phyloP scores from a whole-genome alignment of 1,140 invertebrate genomes.

The Habropoda laboriosa region DNA sequence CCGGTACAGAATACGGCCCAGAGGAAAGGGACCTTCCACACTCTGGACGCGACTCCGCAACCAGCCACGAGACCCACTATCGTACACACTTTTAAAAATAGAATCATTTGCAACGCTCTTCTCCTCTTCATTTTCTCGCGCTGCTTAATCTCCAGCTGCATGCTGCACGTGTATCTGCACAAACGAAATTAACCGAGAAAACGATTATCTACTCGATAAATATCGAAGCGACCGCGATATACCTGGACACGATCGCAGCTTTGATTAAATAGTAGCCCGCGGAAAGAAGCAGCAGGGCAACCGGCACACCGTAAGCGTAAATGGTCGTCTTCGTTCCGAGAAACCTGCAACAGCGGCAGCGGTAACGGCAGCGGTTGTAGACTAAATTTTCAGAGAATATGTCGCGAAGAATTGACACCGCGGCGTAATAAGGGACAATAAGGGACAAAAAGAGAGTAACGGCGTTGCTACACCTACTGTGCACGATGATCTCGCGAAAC shows the following conservation, averaged over 20 bases:
- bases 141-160: constrained; percentile 83
- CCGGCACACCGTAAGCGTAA: constrained; percentile 79
- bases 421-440: too few relatives aligned
- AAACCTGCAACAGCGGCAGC: constrained; percentile 80
- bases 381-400: too few relatives aligned
- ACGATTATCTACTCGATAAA: background rate
- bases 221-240: constrained; percentile 34
- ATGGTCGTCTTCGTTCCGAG: constrained; percentile 79
- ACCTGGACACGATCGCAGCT: constrained; percentile 80
- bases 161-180: constrained; percentile 77
- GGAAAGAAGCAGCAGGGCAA: constrained; percentile 75
- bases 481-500: background rate
- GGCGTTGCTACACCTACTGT: too few relatives aligned
- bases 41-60: constrained; percentile 75
- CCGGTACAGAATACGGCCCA: constrained; percentile 79
- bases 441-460: too few relatives aligned
- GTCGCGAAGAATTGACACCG: too few relatives aligned
- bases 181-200: background rate
- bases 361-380: too few relatives aligned
- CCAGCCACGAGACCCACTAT: constrained; percentile 78
- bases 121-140: constrained; percentile 84
- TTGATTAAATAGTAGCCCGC: constrained; percentile 79
- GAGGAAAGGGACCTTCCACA: constrained; percentile 75
- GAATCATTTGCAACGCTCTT: constrained; percentile 83
- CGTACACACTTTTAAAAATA: constrained; percentile 84